Evolutionary conservation across 1,140 invertebrate species (phyloP), one percentile per base, ranked within the genome.

Genomic region (Rhizoglyphus robini): DNA sequence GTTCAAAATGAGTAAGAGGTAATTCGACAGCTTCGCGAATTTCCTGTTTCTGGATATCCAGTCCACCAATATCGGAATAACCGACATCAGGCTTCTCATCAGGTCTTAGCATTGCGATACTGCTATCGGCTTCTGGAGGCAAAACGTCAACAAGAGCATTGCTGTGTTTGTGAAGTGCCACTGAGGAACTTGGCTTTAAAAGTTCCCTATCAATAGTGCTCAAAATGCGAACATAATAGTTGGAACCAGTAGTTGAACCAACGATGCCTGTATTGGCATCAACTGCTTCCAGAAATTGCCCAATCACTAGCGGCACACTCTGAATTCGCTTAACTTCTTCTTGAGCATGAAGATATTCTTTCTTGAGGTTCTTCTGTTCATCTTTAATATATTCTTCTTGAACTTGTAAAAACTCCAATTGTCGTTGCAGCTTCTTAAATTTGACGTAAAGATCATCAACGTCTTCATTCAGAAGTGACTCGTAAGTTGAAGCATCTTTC

Each of bases 31-130:
- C 96, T 80, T 99, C 96, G 59, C 95, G 79, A 67, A 99, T 97
- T 78, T 99, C 96, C 76, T 99, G 96, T 72, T 99, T 99, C 76
- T 99, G 96, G 81, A 97, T 96, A 74, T 99, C 95, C 86, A 99
- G 91, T 47, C 96, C 96, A 77, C 96, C 96, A 77, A 99, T 99
- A 73, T 99, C 96, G 27, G 87, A 84, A 75, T 99, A 99, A 54
- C 84, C 83, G 18, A 99, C 91, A 79, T 99, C 93, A 2, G 96
- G 96, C 73, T 98, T 99, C 77, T 99, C 95, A 83, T 99, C 95
- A 72, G 91, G 85, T 81, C 89, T 85, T 34, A 97, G 78, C 93
- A 97, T 96, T 65, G 92, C 95, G 69, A 93, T 96, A 69, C 85
- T 93, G 61, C 89, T 93, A 74, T 98, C 94, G n/a, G 94, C 93